These are phyloP conservation scores for Paracanthobrama guichenoti DNA, from an alignment of 2,113 vertebrate species.

Conservation along the genomic window DNA sequence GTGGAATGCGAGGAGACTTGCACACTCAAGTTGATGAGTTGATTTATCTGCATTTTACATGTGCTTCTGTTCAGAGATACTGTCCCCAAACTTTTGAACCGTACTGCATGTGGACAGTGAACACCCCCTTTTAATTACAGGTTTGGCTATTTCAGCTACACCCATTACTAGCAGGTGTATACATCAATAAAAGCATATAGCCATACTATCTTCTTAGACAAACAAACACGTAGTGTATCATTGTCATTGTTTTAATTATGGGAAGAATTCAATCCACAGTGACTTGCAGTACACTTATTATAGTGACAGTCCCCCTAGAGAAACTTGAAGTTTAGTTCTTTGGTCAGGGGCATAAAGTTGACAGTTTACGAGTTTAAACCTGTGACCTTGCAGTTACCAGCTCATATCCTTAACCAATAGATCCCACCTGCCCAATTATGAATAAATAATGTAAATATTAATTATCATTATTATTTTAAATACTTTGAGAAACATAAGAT, in stretches of 20 bases:
- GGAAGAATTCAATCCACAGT: not conserved
- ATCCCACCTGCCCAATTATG: not conserved
- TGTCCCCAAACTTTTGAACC: not conserved
- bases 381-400: not conserved
- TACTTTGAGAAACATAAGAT: not conserved
- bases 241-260: constrained; percentile 2
- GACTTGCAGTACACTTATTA: not conserved
- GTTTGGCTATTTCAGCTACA: not conserved
- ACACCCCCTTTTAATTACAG: not conserved
- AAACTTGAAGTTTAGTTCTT: not conserved
- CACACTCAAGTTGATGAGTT: too few species aligned
- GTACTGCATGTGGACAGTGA: not conserved
- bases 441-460: not conserved
- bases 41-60: too few species aligned
- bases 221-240: not conserved
- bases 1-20: too few species aligned
- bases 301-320: not conserved
- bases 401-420: not conserved
- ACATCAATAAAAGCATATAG: not conserved
- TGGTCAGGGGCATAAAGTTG: not conserved
- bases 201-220: not conserved
- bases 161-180: not conserved
- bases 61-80: too few species aligned
- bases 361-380: not conserved
- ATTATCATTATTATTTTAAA: not conserved